Evolutionary conservation across 2,888 invertebrate genomes (phyloP), one percentile per base, ranked within the genome.

Genomic region (Drosophila borborema): DNA sequence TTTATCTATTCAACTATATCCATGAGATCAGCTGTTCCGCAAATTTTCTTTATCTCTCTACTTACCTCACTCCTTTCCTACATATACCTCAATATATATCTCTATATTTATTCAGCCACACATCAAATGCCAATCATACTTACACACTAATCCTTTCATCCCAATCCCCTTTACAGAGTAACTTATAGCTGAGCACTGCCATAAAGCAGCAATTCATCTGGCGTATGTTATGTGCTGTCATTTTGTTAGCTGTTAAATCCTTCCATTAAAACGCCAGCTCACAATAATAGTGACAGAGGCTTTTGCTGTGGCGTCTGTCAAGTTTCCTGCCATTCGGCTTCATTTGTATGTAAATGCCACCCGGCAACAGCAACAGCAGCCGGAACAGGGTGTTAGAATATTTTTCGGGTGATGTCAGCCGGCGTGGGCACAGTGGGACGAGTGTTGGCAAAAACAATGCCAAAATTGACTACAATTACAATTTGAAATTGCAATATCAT

Each of bases 281-380:
- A 49, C 72, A 61, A 68, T 66, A 63, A 66, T 56, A 54, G 51
- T 51, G 49, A 51, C 72, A 82, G 67, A 59, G 73, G 67, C 59
- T 60, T 36, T 55, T 36, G 23, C 14, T 51, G 63, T 48, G 65
- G 63, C 45, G 56, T 65, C 54, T 71, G 70, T 56, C 62, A 55
- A 59, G 67, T 45, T 20, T 20, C 2, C 20, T 72, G 72, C 60
- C 64, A 74, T 74, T 64, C 65, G 80, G 67, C 73, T 86, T 74
- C 75, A 86, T 84, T 84, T 86, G 60, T 70, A 84, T 83, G 80
- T 64, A 80, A 88, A 83, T 89, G 58, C 69, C 65, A 55, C 62
- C 61, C 62, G 58, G 61, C 20, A 51, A 51, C 63, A 61, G 49
- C 38, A 54, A 14, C 20, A 43, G 60, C 31, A 62, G 54, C 46